Evolutionary conservation across 2,888 invertebrate species (phyloP).

Genomic region (Ectemnius cavifrons): DNA sequence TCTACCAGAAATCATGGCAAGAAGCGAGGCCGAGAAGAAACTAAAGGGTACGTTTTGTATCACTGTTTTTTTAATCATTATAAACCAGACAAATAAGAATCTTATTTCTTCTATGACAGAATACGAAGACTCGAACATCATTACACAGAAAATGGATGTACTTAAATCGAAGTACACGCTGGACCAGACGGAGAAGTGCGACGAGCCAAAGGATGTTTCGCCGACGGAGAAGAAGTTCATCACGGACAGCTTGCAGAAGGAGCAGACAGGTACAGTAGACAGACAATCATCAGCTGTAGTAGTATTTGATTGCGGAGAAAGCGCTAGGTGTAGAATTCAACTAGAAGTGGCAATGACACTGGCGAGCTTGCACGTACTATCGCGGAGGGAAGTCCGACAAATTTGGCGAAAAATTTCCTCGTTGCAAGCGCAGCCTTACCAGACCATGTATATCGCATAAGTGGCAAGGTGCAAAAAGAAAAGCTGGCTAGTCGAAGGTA

Average conservation of each 20-base stretch:
- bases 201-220: conserved; percentile 72
- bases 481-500: conserved; percentile 17
- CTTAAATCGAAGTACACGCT: conserved; percentile 67
- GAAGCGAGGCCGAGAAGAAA: conserved; percentile 59
- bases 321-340: background rate
- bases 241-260: conserved; percentile 71
- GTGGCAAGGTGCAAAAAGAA: conserved; percentile 64
- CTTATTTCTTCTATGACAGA: conserved; percentile 49
- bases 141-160: conserved; percentile 71
- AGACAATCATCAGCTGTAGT: too few relatives aligned
- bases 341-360: background rate
- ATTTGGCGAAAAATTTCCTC: too few relatives aligned
- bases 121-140: conserved; percentile 73
- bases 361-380: too few relatives aligned
- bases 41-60: conserved; percentile 55
- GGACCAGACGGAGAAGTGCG: conserved; percentile 72
- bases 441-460: background rate
- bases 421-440: too few relatives aligned
- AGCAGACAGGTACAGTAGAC: conserved; percentile 71
- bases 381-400: background rate
- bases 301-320: background rate
- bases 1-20: conserved; percentile 85
- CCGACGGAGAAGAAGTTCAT: conserved; percentile 73
- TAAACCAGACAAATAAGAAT: background rate
- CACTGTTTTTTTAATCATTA: background rate